Conservation (phyloP, 2,113 vertebrate genomes). For the Dipodomys ordii region DNA sequence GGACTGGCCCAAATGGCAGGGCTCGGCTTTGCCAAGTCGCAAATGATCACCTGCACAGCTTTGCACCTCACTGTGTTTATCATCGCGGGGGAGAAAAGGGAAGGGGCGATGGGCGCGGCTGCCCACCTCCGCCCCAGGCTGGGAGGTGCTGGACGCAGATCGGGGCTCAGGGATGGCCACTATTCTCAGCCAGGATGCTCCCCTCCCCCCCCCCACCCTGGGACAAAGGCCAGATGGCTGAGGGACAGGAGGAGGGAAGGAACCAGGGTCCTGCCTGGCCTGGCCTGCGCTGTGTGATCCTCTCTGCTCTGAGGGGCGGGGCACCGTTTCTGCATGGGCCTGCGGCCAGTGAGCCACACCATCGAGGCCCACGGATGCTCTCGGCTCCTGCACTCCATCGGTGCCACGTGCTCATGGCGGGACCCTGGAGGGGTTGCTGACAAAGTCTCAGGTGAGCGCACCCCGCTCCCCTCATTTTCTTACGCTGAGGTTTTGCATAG, state of each 20-base stretch:
- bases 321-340: not conserved
- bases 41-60: not conserved
- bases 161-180: too few relatives aligned
- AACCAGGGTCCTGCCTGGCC: not conserved
- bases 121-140: not conserved
- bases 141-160: too few relatives aligned
- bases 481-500: not conserved
- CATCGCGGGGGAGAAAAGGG: not conserved
- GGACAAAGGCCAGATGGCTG: not conserved
- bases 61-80: not conserved
- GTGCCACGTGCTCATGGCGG: not conserved
- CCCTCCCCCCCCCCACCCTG: too few relatives aligned
- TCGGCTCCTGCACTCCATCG: too few relatives aligned
- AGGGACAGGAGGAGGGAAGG: not conserved
- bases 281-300: not conserved
- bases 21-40: not conserved
- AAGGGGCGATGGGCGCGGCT: fast-evolving
- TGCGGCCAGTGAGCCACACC: not conserved
- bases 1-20: not conserved
- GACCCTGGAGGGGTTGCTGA: not conserved
- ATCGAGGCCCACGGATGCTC: not conserved
- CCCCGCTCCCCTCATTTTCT: not conserved
- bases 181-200: not conserved
- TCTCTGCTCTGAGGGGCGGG: too few relatives aligned
- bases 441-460: not conserved